Evolutionary conservation across 1,140 invertebrate species (phyloP).

Genomic region (Colletes latitarsis): DNA sequence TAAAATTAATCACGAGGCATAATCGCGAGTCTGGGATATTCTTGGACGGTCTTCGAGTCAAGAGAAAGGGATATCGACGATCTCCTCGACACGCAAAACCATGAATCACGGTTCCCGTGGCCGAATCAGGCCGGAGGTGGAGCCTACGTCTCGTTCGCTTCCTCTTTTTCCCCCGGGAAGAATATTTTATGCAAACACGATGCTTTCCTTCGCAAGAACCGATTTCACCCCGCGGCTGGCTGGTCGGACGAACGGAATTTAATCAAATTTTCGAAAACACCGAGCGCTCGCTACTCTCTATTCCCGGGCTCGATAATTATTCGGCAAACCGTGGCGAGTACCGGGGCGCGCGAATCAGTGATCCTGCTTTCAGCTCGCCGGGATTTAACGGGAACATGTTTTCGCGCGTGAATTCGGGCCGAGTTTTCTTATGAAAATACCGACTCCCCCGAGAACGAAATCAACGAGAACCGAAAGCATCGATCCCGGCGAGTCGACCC

Average conservation of each 20-base stretch:
- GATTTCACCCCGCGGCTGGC: slow-evolving; percentile 40
- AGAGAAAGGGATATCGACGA: slow-evolving; percentile 39
- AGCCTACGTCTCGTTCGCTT: slow-evolving; percentile 46
- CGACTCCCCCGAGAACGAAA: neutral
- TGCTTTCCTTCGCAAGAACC: slow-evolving; percentile 49
- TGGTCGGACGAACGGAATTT: slow-evolving; percentile 50
- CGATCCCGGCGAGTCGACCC: too few species aligned
- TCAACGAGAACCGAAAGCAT: neutral
- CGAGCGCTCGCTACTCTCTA: neutral
- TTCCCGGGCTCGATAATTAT: slow-evolving; percentile 43
- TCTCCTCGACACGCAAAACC: slow-evolving; percentile 41
- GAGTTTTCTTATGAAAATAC: neutral
- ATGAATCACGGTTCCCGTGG: slow-evolving; percentile 54
- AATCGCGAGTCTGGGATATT: too few species aligned
- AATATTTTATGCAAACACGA: slow-evolving; percentile 69
- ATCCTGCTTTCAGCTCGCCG: neutral
- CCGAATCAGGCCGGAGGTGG: slow-evolving; percentile 50
- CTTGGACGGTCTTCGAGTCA: neutral
- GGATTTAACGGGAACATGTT: slow-evolving; percentile 12
- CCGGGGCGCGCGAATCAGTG: neutral
- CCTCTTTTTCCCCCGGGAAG: slow-evolving; percentile 54
- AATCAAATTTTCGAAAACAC: slow-evolving; percentile 68
- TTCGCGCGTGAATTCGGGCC: neutral
- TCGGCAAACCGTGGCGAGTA: slow-evolving; percentile 11
- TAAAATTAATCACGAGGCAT: too few species aligned